Evolutionary conservation across 2,888 invertebrate genomes (phyloP).

Genomic region (Leptura quadrifasciata): DNA sequence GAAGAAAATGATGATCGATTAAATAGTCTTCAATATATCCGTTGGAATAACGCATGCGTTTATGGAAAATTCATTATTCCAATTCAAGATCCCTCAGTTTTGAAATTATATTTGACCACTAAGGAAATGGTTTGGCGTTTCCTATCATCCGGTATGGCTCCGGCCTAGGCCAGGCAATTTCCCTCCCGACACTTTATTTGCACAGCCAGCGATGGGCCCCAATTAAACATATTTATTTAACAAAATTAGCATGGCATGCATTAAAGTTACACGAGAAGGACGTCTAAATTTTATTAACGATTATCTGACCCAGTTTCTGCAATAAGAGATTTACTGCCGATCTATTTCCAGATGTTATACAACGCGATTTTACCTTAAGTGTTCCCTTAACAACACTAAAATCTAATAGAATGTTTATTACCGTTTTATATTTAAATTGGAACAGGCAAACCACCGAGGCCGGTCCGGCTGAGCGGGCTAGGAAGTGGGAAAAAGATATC

Average conservation of each 20-base stretch:
- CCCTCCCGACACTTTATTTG: neutral
- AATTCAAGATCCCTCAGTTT: too few species aligned
- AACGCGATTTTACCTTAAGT: slow-evolving; percentile 17
- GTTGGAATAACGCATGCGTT: too few species aligned
- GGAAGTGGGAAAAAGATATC: too few species aligned
- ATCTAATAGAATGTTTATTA: neutral
- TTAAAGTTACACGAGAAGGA: neutral
- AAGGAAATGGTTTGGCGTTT: too few species aligned
- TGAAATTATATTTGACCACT: too few species aligned
- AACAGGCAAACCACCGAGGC: neutral
- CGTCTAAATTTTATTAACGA: slow-evolving; percentile 5
- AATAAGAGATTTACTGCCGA: neutral
- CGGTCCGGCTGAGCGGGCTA: neutral
- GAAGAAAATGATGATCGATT: too few species aligned
- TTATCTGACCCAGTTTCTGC: slow-evolving; percentile 13
- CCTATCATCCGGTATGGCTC: too few species aligned
- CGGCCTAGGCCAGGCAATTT: too few species aligned
- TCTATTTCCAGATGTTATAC: neutral
- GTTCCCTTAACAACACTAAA: slow-evolving; percentile 8
- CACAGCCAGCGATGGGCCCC: neutral
- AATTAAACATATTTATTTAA: slow-evolving; percentile 7
- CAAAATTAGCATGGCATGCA: neutral
- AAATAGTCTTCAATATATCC: too few species aligned
- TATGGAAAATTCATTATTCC: too few species aligned
- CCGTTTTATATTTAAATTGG: neutral